Evolutionary conservation across 2,113 vertebrate genomes (phyloP).

Genomic region (Terrapene triunguis): DNA sequence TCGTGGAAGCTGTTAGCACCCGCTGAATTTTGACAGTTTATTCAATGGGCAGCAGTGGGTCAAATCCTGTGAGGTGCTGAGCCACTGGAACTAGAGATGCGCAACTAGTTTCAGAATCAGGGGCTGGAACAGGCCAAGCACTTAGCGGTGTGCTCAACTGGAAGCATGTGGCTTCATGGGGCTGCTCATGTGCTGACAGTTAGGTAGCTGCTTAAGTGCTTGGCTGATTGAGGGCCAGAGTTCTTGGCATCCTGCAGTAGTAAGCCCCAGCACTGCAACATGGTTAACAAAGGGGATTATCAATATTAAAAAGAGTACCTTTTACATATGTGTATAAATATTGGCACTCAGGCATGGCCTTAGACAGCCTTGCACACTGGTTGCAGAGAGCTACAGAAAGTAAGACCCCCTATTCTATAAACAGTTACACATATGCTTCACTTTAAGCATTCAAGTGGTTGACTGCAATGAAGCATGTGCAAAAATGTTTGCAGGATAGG

Average conservation of each 20-base stretch:
- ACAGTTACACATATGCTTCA: background rate
- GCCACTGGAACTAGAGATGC: background rate
- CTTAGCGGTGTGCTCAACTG: background rate
- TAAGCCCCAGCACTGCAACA: background rate
- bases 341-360: background rate
- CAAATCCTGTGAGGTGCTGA: background rate
- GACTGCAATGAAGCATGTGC: background rate
- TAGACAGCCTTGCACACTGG: background rate
- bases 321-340: background rate
- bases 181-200: background rate
- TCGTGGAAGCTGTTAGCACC: slow-evolving; percentile 49
- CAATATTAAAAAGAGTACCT: background rate
- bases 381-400: background rate
- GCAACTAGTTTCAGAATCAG: background rate
- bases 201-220: background rate
- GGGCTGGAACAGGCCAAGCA: background rate
- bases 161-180: background rate
- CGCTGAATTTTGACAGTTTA: slow-evolving; percentile 44
- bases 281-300: background rate
- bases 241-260: background rate
- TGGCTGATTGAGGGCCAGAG: background rate
- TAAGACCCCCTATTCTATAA: background rate
- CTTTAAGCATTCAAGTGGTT: background rate
- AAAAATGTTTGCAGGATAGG: slow-evolving; percentile 25
- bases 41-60: background rate